Base-by-base conservation (phyloP, 2,113 vertebrate genomes). In the Strigops habroptila region DNA sequence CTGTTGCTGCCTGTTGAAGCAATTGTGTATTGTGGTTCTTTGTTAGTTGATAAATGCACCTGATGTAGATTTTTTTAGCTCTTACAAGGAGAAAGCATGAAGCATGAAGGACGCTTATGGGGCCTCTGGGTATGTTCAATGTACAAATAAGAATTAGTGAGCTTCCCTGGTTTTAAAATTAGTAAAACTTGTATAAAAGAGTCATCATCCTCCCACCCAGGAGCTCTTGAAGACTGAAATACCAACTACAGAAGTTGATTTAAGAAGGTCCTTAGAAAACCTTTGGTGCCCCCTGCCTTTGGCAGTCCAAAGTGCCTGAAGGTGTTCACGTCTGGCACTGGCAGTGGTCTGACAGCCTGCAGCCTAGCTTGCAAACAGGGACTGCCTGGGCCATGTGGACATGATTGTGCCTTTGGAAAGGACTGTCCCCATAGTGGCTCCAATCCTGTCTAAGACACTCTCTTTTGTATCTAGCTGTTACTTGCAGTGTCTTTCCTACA, bases 401-500 rank as follows among this genome's bases (percentile, higher is more conserved):
- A 12, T n/a, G 43, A 39, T 14, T 18, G 44, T 48, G 22, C 35
- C 79, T 90, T 87, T 91, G 30, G 52, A 64, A 68, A 69, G 18
- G 70, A 30, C 30, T 68, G 35, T 37, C 22, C 18, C 31, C 11
- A 11, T 13, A 19, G 43, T 76, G n/a, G 27, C 35, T 91, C 41
- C 27, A 88, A 5, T 65, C 37, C 24, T 37, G 35, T 17, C 49
- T 71, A 18, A 79, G 48, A n/a, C 48, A 23, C 2, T 84, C 2
- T 60, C 10, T 48, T 68, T 48, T 21, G 24, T 55, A 46, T 39
- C 27, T 35, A 52, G 19, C 35, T 60, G 21, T 84, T 78, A 44
- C 55, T 91, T 78, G 71, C 44, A 64, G 44, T 52, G 35, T 65
- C 31, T 91, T 43, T 63, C 44, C 77, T 70, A 23, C 91, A 99